Evolutionary conservation across 2,113 vertebrate species (phyloP), one percentile per base, ranked within the genome.

Genomic region (Myanophis thanlyinensis): DNA sequence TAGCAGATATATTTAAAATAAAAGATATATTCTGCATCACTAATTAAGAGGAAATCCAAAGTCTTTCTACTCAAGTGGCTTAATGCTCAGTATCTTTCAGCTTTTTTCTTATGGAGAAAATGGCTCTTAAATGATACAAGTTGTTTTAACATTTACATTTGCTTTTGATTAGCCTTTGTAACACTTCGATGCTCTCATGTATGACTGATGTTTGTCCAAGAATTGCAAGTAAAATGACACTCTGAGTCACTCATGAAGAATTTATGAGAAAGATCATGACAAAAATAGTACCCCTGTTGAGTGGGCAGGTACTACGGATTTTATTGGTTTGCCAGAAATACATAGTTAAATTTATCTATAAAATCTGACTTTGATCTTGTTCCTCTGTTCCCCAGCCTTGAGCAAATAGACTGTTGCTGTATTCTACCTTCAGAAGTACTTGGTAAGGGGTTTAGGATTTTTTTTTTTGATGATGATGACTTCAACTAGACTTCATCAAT

Each of bases 221-320:
- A 96, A 97, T 95, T 94, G 94, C 92, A 95, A 96, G 95, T 96
- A 97, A 97, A 97, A 96, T 97, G 96, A 96, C 96, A 97, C 96
- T 95, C 95, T 95, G 96, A 97, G 95, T 97, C 96, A 97, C 94
- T 94, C 95, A n/a, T 46, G 96, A 96, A 94, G 97, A 97, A 97
- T 97, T 97, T 97, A 97, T 96, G 95, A 97, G 96, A 97, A 90
- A 96, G 95, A 97, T 95, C 95, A 96, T 97, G 95, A 96, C 96
- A 97, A 97, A 80, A 97, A 97, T 96, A 97, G 96, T 94, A 96
- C 96, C 96, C 94, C 96, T 97, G 96, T 95, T 96, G 96, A 96
- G 96, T 95, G 93, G 94, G 94, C 90, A 93, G 93, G 93, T 94
- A 96, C 95, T 96, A 93, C 96, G 94, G 91, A 94, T 51, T 90